phyloP scores from a whole-genome alignment of 2,888 invertebrate species.

The Entomobrya proxima region DNA sequence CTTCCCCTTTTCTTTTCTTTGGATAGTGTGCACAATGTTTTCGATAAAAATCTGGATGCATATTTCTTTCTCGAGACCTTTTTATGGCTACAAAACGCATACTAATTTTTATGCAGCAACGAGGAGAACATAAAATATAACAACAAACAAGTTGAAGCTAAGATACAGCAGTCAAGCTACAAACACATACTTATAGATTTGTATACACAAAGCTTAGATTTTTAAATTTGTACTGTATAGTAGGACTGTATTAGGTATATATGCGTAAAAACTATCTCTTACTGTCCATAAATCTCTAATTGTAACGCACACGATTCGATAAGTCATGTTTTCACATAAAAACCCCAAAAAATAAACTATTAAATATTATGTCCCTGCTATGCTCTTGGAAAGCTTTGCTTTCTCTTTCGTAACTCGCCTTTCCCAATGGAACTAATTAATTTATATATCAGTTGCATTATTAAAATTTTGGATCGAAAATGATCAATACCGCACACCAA shows the following conservation, averaged over 20 bases:
- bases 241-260: no score
- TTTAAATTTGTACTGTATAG: conserved; percentile 19
- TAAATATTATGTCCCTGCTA: background rate
- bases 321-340: conserved; percentile 9
- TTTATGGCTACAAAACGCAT: conserved; percentile 40
- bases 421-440: no score
- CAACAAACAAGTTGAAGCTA: background rate
- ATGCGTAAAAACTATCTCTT: no score
- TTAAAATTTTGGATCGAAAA: no score
- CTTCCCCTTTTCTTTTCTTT: no score
- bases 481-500: no score
- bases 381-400: background rate
- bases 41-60: conserved; percentile 44
- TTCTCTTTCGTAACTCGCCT: no score
- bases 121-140: background rate
- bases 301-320: background rate
- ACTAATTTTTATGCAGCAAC: conserved; percentile 41
- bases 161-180: no score
- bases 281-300: no score
- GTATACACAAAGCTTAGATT: no score
- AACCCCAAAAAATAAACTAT: background rate
- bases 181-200: no score
- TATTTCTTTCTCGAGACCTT: conserved; percentile 40
- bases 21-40: conserved; percentile 30
- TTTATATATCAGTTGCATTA: no score